phyloP scores from a whole-genome alignment of 2,797 vertebrate genomes.

The Coilia nasus region DNA sequence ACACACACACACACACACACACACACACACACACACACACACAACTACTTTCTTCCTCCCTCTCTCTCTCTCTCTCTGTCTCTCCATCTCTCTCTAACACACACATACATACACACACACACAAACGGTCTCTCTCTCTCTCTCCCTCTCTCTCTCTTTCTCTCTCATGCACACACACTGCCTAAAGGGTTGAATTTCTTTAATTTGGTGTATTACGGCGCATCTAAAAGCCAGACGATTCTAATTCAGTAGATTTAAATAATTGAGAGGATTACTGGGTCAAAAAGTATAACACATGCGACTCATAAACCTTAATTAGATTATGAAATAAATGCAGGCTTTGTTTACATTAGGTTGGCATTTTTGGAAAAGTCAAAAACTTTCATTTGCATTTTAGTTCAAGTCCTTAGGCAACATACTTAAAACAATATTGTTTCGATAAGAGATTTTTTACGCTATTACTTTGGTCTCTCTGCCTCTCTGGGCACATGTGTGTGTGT shows the following conservation, averaged over 20 bases:
- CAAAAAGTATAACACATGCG: constrained; percentile 12
- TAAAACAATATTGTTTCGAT: neutral
- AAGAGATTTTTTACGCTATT: neutral
- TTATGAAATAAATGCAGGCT: neutral
- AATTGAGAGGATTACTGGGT: constrained; percentile 8
- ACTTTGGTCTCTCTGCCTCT: too few species aligned
- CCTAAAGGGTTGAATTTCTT: neutral
- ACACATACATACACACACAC: too few species aligned
- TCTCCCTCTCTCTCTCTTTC: neutral
- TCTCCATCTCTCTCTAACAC: neutral
- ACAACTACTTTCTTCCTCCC: too few species aligned
- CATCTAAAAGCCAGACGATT: constrained; percentile 15
- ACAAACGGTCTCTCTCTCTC: neutral
- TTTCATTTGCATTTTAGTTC: neutral
- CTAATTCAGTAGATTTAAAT: constrained; percentile 1
- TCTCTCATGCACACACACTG: constrained; percentile 19
- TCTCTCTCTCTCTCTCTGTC: too few species aligned
- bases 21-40: too few species aligned
- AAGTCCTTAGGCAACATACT: neutral
- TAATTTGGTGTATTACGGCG: neutral
- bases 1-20: neutral
- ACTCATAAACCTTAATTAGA: neutral
- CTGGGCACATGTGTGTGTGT: neutral
- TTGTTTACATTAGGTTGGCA: constrained; percentile 2
- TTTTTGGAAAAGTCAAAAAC: neutral